These are phyloP conservation scores for Macquaria ambigua DNA, from an alignment of 2,113 vertebrate species.

Conservation along the genomic window DNA sequence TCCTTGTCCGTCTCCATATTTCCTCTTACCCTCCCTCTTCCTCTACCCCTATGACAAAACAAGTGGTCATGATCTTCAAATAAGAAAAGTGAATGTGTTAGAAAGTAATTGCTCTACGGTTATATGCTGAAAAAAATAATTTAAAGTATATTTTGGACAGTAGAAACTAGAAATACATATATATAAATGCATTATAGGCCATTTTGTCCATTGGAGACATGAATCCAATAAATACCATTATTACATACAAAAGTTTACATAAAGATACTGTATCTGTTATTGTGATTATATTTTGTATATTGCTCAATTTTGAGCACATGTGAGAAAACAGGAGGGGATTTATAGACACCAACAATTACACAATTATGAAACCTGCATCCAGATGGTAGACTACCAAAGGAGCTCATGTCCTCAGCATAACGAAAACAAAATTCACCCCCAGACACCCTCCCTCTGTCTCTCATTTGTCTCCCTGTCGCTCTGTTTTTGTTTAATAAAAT, in stretches of 20 bases:
- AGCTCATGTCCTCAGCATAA: conserved; percentile 47
- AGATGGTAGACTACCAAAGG: conserved; percentile 47
- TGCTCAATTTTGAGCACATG: background rate
- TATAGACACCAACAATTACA: background rate
- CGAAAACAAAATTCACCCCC: conserved; percentile 36
- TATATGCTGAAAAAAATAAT: background rate
- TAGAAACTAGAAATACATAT: background rate
- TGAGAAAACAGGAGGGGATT: background rate
- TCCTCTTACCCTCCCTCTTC: background rate
- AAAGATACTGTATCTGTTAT: background rate
- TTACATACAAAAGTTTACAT: background rate
- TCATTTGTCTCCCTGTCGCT: conserved; percentile 43
- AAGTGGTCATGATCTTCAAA: background rate
- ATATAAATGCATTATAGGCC: background rate
- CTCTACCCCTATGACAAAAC: background rate
- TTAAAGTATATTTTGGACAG: background rate
- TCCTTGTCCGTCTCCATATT: conserved; percentile 3
- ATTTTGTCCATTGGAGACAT: background rate
- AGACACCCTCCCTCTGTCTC: conserved; percentile 34
- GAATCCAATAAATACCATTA: background rate
- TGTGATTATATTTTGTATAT: background rate
- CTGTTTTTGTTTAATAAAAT: conserved; percentile 61
- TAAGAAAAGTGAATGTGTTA: background rate
- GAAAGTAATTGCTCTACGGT: background rate
- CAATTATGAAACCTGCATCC: conserved; percentile 17